A percentile compares a stretch with the other conserved stretches of the same genome.
Evolutionary conservation across 2,797 vertebrate species (phyloP).

Genomic region (Kryptolebias ocellatus): DNA sequence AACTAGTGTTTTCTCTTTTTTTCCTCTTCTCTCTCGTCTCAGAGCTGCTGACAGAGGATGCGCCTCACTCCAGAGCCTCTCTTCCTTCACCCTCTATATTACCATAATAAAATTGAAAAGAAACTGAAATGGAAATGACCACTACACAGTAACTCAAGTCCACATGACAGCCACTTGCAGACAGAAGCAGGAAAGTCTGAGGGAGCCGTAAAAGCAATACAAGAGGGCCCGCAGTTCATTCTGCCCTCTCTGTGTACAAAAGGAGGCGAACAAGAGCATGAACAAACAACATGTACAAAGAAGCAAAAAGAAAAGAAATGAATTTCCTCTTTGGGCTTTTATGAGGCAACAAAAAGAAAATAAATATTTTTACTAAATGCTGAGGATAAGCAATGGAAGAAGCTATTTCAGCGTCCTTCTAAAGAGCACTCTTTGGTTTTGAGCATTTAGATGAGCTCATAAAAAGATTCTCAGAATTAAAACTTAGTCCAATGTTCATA

Average conservation of each 20-base stretch:
- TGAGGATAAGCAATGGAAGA: background rate
- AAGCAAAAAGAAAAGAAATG: conserved; percentile 9
- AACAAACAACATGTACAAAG: conserved; percentile 18
- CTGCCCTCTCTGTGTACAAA: conserved; percentile 18
- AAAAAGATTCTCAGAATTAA: background rate
- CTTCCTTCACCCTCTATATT: conserved; percentile 48
- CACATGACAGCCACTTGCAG: conserved; percentile 32
- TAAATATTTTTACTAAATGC: background rate
- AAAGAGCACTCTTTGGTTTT: conserved; percentile 1
- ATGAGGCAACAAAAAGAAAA: background rate
- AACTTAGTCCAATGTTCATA: too few species aligned
- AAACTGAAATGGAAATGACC: conserved; percentile 73
- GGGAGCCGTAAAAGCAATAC: conserved; percentile 19
- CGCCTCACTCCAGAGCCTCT: conserved; percentile 48
- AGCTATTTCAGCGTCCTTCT: conserved; percentile 4
- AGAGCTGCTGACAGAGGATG: conserved; percentile 35
- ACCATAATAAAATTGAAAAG: conserved; percentile 74
- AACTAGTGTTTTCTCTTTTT: conserved; percentile 6
- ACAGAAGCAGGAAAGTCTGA: conserved; percentile 36
- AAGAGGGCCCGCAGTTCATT: conserved; percentile 24
- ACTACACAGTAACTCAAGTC: conserved; percentile 42
- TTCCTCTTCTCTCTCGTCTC: conserved; percentile 16
- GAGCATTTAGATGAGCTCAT: conserved; percentile 1
- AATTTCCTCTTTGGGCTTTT: conserved; percentile 18
- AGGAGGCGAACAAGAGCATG: conserved; percentile 22